Evolutionary conservation across 2,888 invertebrate genomes (phyloP).

Genomic region (Drosophila lutescens): DNA sequence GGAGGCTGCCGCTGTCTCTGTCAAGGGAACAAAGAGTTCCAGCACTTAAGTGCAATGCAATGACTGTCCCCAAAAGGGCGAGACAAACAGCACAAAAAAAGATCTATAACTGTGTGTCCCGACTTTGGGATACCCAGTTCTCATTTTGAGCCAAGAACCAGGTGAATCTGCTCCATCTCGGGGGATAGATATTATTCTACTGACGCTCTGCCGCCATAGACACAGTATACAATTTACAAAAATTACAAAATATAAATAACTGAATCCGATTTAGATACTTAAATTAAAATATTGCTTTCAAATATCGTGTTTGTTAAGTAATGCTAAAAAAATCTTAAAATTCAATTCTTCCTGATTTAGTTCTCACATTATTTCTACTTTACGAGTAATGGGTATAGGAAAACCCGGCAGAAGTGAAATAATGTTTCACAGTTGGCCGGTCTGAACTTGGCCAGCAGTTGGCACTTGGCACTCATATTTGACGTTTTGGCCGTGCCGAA

Average conservation of each 20-base stretch:
- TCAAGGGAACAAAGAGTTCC: slow-evolving; percentile 57
- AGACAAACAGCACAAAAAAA: slow-evolving; percentile 19
- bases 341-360: too few relatives aligned
- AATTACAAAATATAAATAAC: too few relatives aligned
- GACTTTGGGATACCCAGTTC: not conserved
- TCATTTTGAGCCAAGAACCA: too few relatives aligned
- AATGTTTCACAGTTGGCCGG: not conserved
- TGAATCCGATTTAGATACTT: too few relatives aligned
- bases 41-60: slow-evolving; percentile 70
- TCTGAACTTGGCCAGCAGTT: slow-evolving; percentile 41
- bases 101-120: not conserved
- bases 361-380: too few relatives aligned
- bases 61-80: slow-evolving; percentile 39
- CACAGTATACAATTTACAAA: too few relatives aligned
- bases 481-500: slow-evolving; percentile 55
- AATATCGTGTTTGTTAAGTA: too few relatives aligned
- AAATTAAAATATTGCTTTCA: too few relatives aligned
- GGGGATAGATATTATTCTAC: too few relatives aligned
- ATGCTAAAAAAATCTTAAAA: too few relatives aligned
- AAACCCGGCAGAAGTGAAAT: slow-evolving; percentile 3
- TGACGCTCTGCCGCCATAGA: too few relatives aligned
- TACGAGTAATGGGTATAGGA: not conserved
- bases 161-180: too few relatives aligned
- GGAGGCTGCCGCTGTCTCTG: slow-evolving; percentile 51
- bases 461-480: slow-evolving; percentile 58